These are phyloP conservation scores for Calidris pygmaea DNA, from an alignment of 2,113 vertebrate species.

Conservation along the genomic window DNA sequence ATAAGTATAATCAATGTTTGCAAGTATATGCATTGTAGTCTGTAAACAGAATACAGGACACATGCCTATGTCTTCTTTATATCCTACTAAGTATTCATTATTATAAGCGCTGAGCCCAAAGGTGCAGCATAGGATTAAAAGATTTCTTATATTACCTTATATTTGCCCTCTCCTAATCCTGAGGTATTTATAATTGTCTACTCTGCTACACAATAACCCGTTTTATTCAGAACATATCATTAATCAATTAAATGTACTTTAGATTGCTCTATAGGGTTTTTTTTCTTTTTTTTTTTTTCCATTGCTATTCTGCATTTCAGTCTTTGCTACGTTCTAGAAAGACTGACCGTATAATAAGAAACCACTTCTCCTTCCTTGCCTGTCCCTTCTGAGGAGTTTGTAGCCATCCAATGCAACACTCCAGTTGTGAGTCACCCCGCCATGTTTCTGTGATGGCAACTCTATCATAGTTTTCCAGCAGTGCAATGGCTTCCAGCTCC, in stretches of 20 bases:
- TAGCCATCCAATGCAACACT: not conserved
- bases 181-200: not conserved
- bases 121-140: not conserved
- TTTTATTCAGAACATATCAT: not conserved
- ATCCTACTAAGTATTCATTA: not conserved
- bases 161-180: not conserved
- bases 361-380: not conserved
- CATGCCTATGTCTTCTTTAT: not conserved
- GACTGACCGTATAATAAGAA: not conserved
- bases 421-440: not conserved
- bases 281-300: no score
- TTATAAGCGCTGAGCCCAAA: not conserved
- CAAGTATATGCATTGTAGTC: not conserved
- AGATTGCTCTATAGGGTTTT: not conserved
- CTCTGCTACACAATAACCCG: not conserved
- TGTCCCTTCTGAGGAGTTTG: not conserved
- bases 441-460: rapidly evolving
- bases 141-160: not conserved
- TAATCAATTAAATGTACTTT: not conserved
- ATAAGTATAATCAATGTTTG: not conserved
- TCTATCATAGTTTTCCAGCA: not conserved
- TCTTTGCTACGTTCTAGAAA: not conserved
- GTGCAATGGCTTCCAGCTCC: not conserved
- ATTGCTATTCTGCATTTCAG: not conserved
- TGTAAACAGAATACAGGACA: not conserved